Evolutionary conservation across 2,113 vertebrate genomes (phyloP).

Genomic region (Cyprinodon variegatus): DNA sequence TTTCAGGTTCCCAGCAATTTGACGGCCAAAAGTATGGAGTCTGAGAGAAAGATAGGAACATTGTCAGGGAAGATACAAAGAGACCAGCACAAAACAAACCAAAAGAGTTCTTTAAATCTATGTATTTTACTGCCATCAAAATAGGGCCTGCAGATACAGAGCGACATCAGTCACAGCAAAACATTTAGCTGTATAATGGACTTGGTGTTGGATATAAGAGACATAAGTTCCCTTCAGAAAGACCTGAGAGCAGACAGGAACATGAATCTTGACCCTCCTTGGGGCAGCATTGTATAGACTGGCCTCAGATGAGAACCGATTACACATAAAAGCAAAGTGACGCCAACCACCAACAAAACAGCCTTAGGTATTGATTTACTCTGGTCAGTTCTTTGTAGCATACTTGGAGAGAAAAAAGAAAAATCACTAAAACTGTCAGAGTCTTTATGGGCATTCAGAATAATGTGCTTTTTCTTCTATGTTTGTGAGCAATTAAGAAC

Average conservation of each 20-base stretch:
- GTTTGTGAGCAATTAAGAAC: slow-evolving; percentile 12
- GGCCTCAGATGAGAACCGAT: slow-evolving; percentile 28
- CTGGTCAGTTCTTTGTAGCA: slow-evolving; percentile 23
- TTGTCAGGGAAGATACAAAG: slow-evolving; percentile 19
- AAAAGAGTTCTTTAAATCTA: slow-evolving; percentile 27
- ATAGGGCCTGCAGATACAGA: slow-evolving; percentile 16
- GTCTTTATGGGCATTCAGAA: slow-evolving; percentile 19
- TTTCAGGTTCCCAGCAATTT: slow-evolving; percentile 98
- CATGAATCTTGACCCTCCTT: slow-evolving; percentile 39
- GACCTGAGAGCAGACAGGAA: slow-evolving; percentile 20
- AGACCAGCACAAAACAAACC: slow-evolving; percentile 7
- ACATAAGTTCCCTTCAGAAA: slow-evolving; percentile 49
- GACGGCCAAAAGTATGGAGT: slow-evolving; percentile 99
- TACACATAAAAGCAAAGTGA: slow-evolving; percentile 23
- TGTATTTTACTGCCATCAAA: slow-evolving; percentile 1
- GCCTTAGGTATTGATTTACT: slow-evolving; percentile 34
- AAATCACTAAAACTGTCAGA: slow-evolving; percentile 45
- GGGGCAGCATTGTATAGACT: slow-evolving; percentile 19
- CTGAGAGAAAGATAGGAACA: slow-evolving; percentile 71
- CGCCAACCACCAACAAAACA: slow-evolving; percentile 31
- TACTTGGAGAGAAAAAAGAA: slow-evolving; percentile 8
- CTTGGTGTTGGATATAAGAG: slow-evolving; percentile 36
- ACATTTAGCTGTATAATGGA: slow-evolving; percentile 51
- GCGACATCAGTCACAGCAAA: slow-evolving; percentile 50
- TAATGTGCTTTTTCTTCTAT: not conserved